Evolutionary conservation across 2,797 vertebrate genomes (phyloP).

Genomic region (Cyclura pinguis): DNA sequence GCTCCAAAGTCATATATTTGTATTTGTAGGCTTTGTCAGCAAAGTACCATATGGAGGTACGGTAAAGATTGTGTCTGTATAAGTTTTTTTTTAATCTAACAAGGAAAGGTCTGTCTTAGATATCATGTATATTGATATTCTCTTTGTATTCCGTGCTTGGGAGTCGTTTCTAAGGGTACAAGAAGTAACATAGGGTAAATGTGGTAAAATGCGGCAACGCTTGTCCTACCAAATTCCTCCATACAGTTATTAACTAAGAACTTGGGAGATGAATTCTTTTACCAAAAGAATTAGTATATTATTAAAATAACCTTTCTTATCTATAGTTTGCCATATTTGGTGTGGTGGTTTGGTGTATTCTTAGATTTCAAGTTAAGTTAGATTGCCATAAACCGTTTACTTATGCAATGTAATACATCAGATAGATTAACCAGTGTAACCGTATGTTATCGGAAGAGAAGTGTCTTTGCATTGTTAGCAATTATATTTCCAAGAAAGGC

Average conservation of each 20-base stretch:
- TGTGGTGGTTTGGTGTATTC: neutral
- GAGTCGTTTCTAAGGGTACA: too few relatives aligned
- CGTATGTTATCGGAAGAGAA: neutral
- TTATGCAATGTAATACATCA: neutral
- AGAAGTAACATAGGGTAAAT: too few relatives aligned
- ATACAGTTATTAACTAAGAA: neutral
- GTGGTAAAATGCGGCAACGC: fast-evolving
- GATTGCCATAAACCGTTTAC: neutral
- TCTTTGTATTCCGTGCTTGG: too few relatives aligned
- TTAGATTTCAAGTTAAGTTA: neutral
- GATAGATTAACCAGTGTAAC: neutral
- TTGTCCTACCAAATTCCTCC: neutral
- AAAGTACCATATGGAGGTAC: too few relatives aligned
- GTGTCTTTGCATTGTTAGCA: neutral
- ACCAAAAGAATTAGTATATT: too few relatives aligned
- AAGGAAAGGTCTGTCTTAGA: too few relatives aligned
- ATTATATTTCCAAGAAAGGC: conserved; percentile 23
- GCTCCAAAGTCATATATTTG: too few relatives aligned
- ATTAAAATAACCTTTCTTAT: neutral
- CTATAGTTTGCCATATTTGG: neutral
- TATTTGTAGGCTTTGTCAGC: too few relatives aligned
- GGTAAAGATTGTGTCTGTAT: too few relatives aligned
- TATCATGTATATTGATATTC: too few relatives aligned
- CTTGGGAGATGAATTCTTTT: neutral
- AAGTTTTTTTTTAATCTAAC: too few relatives aligned